phyloP scores from a whole-genome alignment of 2,888 invertebrate genomes.

The Tridacna crocea region DNA sequence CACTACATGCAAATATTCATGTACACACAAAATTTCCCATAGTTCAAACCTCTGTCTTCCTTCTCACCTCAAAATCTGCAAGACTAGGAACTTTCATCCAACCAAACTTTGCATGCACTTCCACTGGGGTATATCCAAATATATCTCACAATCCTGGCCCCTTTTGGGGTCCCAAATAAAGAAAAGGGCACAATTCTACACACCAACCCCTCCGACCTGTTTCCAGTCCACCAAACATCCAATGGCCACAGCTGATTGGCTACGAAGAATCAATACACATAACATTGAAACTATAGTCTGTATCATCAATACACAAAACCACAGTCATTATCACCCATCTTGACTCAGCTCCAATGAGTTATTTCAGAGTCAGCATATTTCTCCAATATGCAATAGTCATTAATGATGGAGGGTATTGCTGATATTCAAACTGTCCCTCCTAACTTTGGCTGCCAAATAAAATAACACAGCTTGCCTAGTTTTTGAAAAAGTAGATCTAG shows the following conservation, averaged over 20 bases:
- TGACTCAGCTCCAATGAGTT: conserved; percentile 7
- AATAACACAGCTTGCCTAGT: no score
- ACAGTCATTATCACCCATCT: not conserved
- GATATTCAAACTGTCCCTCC: no score
- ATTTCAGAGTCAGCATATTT: not conserved
- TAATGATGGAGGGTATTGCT: no score
- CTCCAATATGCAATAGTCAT: no score
- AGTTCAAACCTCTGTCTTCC: not conserved
- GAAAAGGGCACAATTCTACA: not conserved
- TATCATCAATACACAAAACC: conserved; percentile 17
- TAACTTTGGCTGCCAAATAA: no score
- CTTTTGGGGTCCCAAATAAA: not conserved
- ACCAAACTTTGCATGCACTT: conserved; percentile 19
- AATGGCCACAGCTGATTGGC: conserved; percentile 27
- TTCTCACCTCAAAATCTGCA: conserved; percentile 17
- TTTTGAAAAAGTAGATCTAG: no score
- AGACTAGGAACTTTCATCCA: not conserved
- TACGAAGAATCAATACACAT: conserved; percentile 34
- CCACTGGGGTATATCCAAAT: not conserved
- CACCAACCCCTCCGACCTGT: conserved; percentile 14
- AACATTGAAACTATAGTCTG: conserved; percentile 34
- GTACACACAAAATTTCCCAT: conserved; percentile 1
- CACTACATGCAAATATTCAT: not conserved
- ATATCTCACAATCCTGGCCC: conserved; percentile 10
- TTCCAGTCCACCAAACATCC: conserved; percentile 15